A percentile compares a stretch with the other conserved stretches of the same genome.
Conservation (phyloP, 92 coral and sea anemone species). For the Zoanthus gigantus region DNA sequence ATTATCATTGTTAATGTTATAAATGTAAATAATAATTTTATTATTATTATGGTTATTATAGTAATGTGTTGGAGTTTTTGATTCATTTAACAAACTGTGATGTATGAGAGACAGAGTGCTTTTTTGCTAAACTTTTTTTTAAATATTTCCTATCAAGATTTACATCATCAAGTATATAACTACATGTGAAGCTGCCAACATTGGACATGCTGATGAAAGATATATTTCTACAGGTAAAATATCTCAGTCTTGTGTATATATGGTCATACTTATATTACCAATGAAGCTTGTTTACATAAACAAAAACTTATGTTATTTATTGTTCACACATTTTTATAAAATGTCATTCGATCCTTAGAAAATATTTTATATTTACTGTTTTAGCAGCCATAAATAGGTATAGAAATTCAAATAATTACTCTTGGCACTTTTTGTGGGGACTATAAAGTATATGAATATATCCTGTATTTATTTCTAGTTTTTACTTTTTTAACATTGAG, state of each 20-base stretch:
- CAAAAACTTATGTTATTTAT: neutral
- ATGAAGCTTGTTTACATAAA: neutral
- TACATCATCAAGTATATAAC: neutral
- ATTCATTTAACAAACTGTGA: neutral
- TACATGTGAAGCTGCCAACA: neutral
- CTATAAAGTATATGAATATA: neutral
- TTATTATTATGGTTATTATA: too few relatives aligned
- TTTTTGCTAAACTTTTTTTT: neutral
- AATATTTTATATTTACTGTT: neutral
- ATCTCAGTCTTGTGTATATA: slow-evolving; percentile 4
- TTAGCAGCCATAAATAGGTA: neutral
- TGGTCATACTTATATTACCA: neutral
- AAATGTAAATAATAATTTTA: neutral
- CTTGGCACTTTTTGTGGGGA: neutral
- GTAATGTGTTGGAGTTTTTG: neutral
- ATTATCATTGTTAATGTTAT: neutral
- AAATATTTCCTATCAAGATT: neutral
- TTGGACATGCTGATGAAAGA: neutral
- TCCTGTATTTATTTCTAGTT: neutral
- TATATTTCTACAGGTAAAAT: neutral
- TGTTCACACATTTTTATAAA: neutral
- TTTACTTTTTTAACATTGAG: neutral
- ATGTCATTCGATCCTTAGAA: neutral
- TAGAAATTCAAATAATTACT: neutral
- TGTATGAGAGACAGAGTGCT: neutral